phyloP scores from a whole-genome alignment of 92 coral and sea anemone genomes.

The Hydrozoanthus gracilis region DNA sequence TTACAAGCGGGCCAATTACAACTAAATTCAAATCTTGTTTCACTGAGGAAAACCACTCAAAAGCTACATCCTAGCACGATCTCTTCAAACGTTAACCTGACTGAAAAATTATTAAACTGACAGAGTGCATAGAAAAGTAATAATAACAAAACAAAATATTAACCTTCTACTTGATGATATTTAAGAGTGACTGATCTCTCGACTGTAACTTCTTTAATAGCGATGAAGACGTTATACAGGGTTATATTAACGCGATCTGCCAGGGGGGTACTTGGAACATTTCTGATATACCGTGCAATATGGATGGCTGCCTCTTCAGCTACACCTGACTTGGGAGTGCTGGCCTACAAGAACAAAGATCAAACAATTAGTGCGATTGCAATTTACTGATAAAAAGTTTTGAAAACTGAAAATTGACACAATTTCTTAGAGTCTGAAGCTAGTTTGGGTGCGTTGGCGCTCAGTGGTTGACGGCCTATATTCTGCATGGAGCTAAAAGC shows the following conservation, averaged over 20 bases:
- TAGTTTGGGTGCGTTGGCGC: too few relatives aligned
- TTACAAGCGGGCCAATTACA: too few relatives aligned
- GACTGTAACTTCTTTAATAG: slow-evolving; percentile 88
- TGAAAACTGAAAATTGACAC: not conserved
- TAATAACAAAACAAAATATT: not conserved
- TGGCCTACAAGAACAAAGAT: slow-evolving; percentile 68
- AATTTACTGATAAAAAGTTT: not conserved
- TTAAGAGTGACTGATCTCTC: slow-evolving; percentile 84
- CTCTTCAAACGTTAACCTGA: not conserved
- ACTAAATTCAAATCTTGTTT: too few relatives aligned
- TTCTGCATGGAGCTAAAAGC: too few relatives aligned
- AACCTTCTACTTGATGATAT: slow-evolving; percentile 77
- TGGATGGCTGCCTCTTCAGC: slow-evolving; percentile 91
- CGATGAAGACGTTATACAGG: slow-evolving; percentile 83
- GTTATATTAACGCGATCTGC: slow-evolving; percentile 68
- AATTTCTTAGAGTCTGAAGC: too few relatives aligned
- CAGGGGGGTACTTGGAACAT: slow-evolving; percentile 56
- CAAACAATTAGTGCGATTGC: not conserved
- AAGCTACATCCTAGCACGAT: too few relatives aligned
- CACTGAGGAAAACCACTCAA: too few relatives aligned
- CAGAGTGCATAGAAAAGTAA: not conserved
- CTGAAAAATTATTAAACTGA: not conserved
- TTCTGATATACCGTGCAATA: slow-evolving; percentile 80
- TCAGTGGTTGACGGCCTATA: too few relatives aligned
- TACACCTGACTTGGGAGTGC: slow-evolving; percentile 79